Percentiles rank a stretch among this genome's conserved stretches.
phyloP scores from a whole-genome alignment of 2,113 vertebrate genomes.

The Jacana jacana region DNA sequence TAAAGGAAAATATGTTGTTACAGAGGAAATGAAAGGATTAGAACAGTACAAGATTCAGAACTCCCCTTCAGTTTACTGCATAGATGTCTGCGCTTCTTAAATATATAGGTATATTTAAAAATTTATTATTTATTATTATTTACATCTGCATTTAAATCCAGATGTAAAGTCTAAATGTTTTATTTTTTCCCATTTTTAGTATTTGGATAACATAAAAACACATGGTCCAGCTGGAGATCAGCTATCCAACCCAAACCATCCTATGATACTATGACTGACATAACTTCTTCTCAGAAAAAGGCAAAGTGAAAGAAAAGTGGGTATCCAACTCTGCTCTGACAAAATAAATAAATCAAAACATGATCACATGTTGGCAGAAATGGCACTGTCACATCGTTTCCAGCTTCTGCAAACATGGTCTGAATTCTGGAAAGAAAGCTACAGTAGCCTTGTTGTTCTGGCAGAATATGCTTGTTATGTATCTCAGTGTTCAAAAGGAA shows the following conservation, averaged over 20 bases:
- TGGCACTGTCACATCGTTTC: neutral
- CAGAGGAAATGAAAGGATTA: neutral
- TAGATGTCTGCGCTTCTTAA: neutral
- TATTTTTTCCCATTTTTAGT: neutral
- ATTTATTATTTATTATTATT: too few species aligned
- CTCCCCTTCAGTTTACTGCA: neutral
- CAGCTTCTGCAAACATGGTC: neutral
- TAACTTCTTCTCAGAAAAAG: neutral
- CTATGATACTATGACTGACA: neutral
- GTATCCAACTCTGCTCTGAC: neutral
- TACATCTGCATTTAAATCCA: neutral
- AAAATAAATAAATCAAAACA: neutral
- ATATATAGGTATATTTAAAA: neutral
- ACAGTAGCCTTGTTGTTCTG: neutral
- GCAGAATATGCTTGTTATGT: neutral
- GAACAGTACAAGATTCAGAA: neutral
- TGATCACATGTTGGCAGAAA: neutral
- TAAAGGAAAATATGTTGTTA: neutral
- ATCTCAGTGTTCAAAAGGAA: neutral
- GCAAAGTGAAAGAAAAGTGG: neutral
- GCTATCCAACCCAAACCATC: neutral
- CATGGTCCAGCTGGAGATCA: neutral
- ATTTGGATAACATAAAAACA: neutral
- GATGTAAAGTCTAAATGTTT: neutral
- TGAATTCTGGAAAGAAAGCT: neutral